Evolutionary conservation across 2,113 vertebrate species (phyloP).

Genomic region (Pseudorectes ferrugineus): DNA sequence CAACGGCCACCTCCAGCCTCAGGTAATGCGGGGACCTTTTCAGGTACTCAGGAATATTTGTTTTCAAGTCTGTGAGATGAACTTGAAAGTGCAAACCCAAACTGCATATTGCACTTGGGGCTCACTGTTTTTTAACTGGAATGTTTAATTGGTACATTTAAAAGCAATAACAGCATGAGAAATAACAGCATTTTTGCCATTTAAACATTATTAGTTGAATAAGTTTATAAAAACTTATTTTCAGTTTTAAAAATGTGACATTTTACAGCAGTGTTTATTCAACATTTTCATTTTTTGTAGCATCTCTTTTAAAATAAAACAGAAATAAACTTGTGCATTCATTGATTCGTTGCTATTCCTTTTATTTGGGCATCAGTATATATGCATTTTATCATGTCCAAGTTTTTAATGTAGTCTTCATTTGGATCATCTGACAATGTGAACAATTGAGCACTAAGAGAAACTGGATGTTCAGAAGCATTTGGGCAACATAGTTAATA

Average conservation of each 20-base stretch:
- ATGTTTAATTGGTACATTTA: not conserved
- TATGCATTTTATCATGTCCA: not conserved
- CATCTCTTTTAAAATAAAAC: not conserved
- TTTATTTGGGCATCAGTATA: not conserved
- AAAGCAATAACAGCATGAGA: not conserved
- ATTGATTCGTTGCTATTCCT: not conserved
- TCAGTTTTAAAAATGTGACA: not conserved
- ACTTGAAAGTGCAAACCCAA: not conserved
- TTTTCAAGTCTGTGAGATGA: not conserved
- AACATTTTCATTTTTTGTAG: not conserved
- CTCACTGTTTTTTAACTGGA: not conserved
- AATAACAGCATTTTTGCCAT: not conserved
- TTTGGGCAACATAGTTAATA: not conserved
- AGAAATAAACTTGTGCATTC: not conserved
- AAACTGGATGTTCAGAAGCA: constrained; percentile 27
- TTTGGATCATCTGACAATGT: not conserved
- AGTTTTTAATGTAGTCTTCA: not conserved
- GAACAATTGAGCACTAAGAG: not conserved
- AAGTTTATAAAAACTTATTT: not conserved
- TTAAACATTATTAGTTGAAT: not conserved
- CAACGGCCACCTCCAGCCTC: constrained; percentile 95
- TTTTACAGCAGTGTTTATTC: not conserved
- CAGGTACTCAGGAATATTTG: not conserved
- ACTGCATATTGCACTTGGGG: not conserved
- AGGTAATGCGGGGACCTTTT: constrained; percentile 69